Conservation (phyloP, 2,797 vertebrate species). For the Hipposideros larvatus region DNA sequence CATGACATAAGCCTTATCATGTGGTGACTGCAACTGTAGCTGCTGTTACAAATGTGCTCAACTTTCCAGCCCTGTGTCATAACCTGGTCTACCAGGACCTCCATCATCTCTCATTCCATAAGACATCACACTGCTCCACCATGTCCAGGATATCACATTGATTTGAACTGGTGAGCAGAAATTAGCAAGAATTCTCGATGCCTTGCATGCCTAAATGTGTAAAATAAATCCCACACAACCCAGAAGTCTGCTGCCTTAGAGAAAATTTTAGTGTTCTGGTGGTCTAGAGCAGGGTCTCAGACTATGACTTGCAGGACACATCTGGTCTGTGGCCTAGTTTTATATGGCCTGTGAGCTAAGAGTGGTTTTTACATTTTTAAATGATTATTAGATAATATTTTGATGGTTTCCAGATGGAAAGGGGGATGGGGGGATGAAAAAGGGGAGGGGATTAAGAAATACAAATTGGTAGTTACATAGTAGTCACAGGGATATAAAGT, state of each 20-base stretch:
- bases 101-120: neutral
- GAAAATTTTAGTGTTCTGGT: neutral
- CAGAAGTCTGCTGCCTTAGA: neutral
- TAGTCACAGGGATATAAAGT: no score
- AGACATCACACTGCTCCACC: neutral
- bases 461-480: no score
- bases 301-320: neutral
- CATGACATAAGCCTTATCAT: neutral
- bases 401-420: no score
- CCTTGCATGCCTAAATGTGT: neutral
- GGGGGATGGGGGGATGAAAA: no score
- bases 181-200: neutral
- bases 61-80: neutral
- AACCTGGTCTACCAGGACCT: neutral
- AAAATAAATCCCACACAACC: neutral
- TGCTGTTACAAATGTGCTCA: neutral
- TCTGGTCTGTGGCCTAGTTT: neutral
- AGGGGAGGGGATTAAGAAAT: no score
- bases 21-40: neutral
- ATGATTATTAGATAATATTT: no score
- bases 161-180: neutral
- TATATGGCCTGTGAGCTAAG: neutral
- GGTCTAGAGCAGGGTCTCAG: neutral
- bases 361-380: neutral
- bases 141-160: no score